Evolutionary conservation across 1,140 invertebrate species (phyloP).

Genomic region (Panonychus citri): DNA sequence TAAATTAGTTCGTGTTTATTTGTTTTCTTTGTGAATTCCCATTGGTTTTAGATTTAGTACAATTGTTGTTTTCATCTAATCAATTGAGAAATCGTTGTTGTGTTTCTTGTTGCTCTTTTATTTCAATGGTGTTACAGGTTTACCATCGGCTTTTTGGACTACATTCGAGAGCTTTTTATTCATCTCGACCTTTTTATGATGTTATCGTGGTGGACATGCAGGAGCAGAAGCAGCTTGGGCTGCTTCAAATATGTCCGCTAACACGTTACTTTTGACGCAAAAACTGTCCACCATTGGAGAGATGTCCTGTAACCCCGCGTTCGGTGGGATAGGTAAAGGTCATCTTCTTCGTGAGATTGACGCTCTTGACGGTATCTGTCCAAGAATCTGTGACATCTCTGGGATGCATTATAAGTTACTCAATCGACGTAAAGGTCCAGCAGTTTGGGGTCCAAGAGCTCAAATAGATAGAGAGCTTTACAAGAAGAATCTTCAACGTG

Average conservation of each 20-base stretch:
- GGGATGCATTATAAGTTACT: slow-evolving; percentile 38
- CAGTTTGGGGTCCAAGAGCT: slow-evolving; percentile 69
- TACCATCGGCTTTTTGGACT: too few relatives aligned
- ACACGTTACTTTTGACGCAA: slow-evolving; percentile 67
- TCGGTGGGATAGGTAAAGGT: slow-evolving; percentile 85
- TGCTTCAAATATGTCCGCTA: slow-evolving; percentile 55
- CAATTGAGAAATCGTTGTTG: too few relatives aligned
- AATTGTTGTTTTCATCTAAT: too few relatives aligned
- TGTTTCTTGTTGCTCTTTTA: too few relatives aligned
- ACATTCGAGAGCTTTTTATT: not conserved
- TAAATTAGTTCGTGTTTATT: too few relatives aligned
- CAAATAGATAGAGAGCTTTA: slow-evolving; percentile 73
- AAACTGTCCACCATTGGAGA: slow-evolving; percentile 71
- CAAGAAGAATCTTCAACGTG: slow-evolving; percentile 54
- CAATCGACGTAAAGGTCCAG: slow-evolving; percentile 54
- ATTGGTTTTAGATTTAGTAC: too few relatives aligned
- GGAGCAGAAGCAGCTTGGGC: slow-evolving; percentile 72
- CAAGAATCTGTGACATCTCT: slow-evolving; percentile 45
- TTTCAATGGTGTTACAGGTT: too few relatives aligned
- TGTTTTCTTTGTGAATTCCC: too few relatives aligned
- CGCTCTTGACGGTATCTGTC: slow-evolving; percentile 69
- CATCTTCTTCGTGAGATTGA: slow-evolving; percentile 77
- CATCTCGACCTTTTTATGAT: slow-evolving; percentile 29
- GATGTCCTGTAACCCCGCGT: slow-evolving; percentile 90
- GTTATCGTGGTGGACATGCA: slow-evolving; percentile 73